phyloP scores from a whole-genome alignment of 2,888 invertebrate genomes.

The Bembecia ichneumoniformis region DNA sequence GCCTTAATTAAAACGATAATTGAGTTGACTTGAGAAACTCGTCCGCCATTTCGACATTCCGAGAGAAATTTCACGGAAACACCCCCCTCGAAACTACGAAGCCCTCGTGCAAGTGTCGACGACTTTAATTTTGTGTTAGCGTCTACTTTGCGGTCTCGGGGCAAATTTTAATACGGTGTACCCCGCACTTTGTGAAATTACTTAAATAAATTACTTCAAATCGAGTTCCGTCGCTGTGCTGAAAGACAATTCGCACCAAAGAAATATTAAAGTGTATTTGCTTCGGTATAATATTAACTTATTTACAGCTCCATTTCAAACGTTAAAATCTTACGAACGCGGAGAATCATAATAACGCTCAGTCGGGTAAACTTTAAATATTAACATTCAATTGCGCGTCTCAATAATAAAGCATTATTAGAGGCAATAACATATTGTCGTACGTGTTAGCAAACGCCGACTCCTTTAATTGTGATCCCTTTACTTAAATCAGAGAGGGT shows the following conservation, averaged over 20 bases:
- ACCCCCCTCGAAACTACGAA: constrained; percentile 61
- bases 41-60: constrained; percentile 70
- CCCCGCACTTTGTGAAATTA: constrained; percentile 58
- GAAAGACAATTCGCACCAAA: constrained; percentile 24
- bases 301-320: too few relatives aligned
- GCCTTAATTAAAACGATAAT: constrained; percentile 74
- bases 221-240: constrained; percentile 44
- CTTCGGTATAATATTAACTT: too few relatives aligned
- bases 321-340: too few relatives aligned
- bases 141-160: constrained; percentile 65
- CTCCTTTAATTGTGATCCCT: constrained; percentile 51
- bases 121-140: constrained; percentile 71
- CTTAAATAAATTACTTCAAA: constrained; percentile 62
- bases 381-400: not conserved
- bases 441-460: constrained; percentile 43
- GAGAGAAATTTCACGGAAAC: constrained; percentile 64
- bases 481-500: constrained; percentile 32
- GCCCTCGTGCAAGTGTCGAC: constrained; percentile 65
- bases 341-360: too few relatives aligned
- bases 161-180: constrained; percentile 66
- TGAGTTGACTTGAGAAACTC: constrained; percentile 72
- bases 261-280: not conserved
- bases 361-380: too few relatives aligned
- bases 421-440: constrained; percentile 9
- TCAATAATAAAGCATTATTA: too few relatives aligned